A percentile compares a stretch with the other conserved stretches of the same genome.
Conservation (phyloP, 2,113 vertebrate genomes). For the Leptocoma aspasia region DNA sequence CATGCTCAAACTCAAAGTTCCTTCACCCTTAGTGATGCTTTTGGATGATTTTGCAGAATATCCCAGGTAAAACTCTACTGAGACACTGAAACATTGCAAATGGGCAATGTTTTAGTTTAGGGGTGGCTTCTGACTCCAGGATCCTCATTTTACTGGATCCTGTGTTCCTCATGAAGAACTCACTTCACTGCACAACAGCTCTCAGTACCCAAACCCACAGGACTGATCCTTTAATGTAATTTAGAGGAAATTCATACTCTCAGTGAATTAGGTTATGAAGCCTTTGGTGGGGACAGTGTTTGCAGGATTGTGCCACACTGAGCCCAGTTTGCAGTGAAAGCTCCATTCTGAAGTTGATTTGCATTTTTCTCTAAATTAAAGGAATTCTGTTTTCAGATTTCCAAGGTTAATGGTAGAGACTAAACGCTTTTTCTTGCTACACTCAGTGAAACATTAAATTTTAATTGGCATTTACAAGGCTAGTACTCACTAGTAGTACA, state of each 20-base stretch:
- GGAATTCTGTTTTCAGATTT: background rate
- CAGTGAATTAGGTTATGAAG: background rate
- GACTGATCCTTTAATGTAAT: background rate
- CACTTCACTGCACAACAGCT: background rate
- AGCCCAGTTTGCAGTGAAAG: background rate
- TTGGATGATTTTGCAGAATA: background rate
- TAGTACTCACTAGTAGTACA: background rate
- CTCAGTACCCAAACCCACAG: background rate
- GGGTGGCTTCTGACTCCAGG: background rate
- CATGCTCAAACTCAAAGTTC: background rate
- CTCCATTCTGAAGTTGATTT: background rate
- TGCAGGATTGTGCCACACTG: background rate
- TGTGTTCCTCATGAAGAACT: background rate
- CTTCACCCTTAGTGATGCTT: background rate
- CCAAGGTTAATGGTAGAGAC: background rate
- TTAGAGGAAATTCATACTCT: background rate
- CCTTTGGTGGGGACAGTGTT: background rate
- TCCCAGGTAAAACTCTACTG: background rate
- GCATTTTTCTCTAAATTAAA: background rate
- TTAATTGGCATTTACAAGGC: background rate
- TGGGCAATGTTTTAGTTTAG: background rate
- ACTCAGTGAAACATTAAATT: background rate
- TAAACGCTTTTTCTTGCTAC: background rate
- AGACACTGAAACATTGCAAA: background rate
- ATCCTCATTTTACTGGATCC: background rate